phyloP scores from a whole-genome alignment of 2,797 vertebrate genomes.

The Pagetopsis macropterus region DNA sequence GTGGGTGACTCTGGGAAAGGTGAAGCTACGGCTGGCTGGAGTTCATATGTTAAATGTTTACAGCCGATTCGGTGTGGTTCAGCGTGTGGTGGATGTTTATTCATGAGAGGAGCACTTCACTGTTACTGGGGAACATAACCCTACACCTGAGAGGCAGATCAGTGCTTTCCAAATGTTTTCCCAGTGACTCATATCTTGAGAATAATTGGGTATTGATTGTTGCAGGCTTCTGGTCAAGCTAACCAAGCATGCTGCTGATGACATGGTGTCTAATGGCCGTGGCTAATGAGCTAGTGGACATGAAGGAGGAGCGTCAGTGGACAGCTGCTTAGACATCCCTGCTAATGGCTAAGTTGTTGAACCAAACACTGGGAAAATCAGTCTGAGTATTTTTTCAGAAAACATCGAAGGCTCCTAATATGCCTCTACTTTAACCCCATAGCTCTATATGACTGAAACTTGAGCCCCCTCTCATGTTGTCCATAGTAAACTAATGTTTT shows the following conservation, averaged over 20 bases:
- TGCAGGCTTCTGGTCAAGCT: background rate
- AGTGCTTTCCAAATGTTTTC: conserved; percentile 7
- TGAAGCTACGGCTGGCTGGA: conserved; percentile 30
- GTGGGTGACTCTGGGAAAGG: conserved; percentile 15
- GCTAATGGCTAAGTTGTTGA: background rate
- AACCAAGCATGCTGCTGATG: conserved; percentile 2
- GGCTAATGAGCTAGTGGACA: conserved; percentile 12
- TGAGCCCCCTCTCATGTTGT: conserved; percentile 34
- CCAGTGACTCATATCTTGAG: conserved; percentile 5
- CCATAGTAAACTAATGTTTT: conserved; percentile 2
- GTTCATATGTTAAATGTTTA: conserved; percentile 1
- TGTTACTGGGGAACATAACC: background rate
- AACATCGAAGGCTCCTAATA: background rate
- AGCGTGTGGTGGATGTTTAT: background rate
- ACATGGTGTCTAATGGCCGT: conserved; percentile 15
- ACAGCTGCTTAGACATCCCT: conserved; percentile 10
- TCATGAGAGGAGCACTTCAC: background rate
- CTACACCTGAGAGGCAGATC: conserved; percentile 6
- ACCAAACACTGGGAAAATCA: too few species aligned
- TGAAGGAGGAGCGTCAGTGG: background rate
- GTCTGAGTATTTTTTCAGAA: too few species aligned
- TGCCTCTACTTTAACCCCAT: background rate
- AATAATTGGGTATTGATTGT: conserved; percentile 2
- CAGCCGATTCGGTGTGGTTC: conserved; percentile 25
- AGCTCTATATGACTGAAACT: conserved; percentile 11